Evolutionary conservation across 1,140 invertebrate species (phyloP), one percentile per base, ranked within the genome.

Genomic region (Ephestia elutella): DNA sequence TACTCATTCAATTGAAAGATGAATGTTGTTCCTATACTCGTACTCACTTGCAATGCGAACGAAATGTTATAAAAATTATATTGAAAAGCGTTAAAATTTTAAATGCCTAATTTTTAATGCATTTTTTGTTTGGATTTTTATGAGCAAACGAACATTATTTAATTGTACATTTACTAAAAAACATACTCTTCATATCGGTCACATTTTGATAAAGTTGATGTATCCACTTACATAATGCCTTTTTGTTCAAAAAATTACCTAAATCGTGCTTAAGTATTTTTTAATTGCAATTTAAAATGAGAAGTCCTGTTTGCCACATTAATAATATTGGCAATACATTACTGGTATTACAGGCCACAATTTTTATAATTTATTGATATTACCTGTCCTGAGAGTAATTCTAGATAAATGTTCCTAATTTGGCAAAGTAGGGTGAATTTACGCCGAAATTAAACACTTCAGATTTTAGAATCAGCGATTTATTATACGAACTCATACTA

Each of bases 1-100:
- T 71, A 78, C 74, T 73, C 71, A 70, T 68, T 59, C 66, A 58
- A 60, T 57, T 28, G 13, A 17, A 44, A 44, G 15, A 44, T 2
- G 38, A 44, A 44, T n/a, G 15, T 13, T 11, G 32, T 11, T 35
- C 13, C 8, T 13, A 35, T 13, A 44, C 2, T 15, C n/a, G 15
- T n/a, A 11, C 15, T n/a, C 38, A 44, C 10, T 44, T 5, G 32
- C 38, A 44, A 15, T 44, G 32, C 32, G 11, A 11, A 38, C 5
- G 2, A 28, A 8, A 38, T 8, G 5, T 13, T 38, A 38, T 7
- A 38, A 38, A n/a, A n/a, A n/a, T n/a, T n/a, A n/a, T n/a, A n/a
- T n/a, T n/a, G n/a, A n/a, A n/a, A n/a, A n/a, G n/a, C n/a, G n/a
- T n/a, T n/a, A n/a, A n/a, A n/a, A n/a, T n/a, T n/a, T n/a, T n/a